Base-by-base conservation (phyloP, 2,113 vertebrate genomes). In the Eurypyga helias region DNA sequence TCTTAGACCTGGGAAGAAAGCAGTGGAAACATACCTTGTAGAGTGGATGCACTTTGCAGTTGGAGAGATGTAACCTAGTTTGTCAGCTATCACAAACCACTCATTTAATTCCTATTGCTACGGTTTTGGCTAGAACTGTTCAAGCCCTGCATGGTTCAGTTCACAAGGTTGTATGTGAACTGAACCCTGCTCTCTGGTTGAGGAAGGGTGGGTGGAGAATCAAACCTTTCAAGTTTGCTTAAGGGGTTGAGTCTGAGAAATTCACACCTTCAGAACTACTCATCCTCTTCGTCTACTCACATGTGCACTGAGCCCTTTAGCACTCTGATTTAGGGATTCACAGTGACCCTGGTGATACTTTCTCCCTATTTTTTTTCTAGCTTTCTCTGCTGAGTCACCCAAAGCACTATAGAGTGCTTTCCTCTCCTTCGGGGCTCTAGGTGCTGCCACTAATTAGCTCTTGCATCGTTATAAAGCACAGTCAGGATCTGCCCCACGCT, bases 1-100 rank as follows among this genome's bases (percentile, higher is more conserved):
- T 91, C 57, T 89, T 83, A 87, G 66, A 62, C 75, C 81, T 78
- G 62, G 18, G 75, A 92, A 54, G 78, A 83, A 91, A 81, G 80
- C 3, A 10, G 69, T 78, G 64, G 79, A 91, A 95, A 77, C 43
- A 67, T 77, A 96, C 69, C 82, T 87, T 67, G 70, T 49, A 96
- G 81, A 75, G 36, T 91, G 91, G 76, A 94, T 90, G 84, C 52
- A 78, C 64, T 91, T 93, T 52, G 76, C 92, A 82, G 38, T 51
- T 66, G 78, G 67, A 60, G 67, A 88, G 73, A 95, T 62, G 61
- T 95, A 97, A 97, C 91, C 49, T 75, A 52, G 70, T 95, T 96
- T 97, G 97, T 97, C 96, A 97, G 95, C 92, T 94, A 87, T 98
- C 94, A 93, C 86, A 66, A 94, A 97, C 57, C 66, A 85, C 94